Conservation (phyloP, 2,888 invertebrate species). For the Hydraecia micacea region DNA sequence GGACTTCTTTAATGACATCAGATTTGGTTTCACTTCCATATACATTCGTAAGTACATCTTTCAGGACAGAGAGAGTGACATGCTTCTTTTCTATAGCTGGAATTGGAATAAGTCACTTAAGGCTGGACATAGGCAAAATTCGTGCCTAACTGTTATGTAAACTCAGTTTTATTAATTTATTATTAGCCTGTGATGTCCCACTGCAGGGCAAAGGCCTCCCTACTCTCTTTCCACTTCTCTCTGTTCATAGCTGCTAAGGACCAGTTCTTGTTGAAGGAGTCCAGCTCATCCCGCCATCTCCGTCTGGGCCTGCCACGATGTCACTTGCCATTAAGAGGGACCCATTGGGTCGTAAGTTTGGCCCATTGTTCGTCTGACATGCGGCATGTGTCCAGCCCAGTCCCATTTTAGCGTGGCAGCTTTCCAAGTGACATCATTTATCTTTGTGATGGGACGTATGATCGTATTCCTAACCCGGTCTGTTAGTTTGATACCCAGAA, state of each 20-base stretch:
- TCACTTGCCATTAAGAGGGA: neutral
- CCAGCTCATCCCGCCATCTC: neutral
- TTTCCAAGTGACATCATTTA: neutral
- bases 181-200: neutral
- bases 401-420: neutral
- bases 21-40: neutral
- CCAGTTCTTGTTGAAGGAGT: neutral
- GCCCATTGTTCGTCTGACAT: neutral
- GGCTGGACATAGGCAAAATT: neutral
- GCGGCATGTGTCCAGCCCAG: neutral
- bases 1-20: constrained; percentile 32
- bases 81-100: constrained; percentile 33
- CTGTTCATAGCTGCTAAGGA: neutral
- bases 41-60: constrained; percentile 15
- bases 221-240: too few relatives aligned
- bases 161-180: neutral
- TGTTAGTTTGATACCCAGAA: neutral
- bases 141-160: neutral
- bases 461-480: neutral
- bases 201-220: too few relatives aligned
- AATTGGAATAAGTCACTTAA: neutral
- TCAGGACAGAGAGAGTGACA: constrained; percentile 2
- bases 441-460: neutral
- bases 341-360: neutral
- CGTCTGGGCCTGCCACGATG: neutral